These are phyloP conservation scores for Wasmannia auropunctata DNA, from an alignment of 1,140 invertebrate species.

Conservation along the genomic window DNA sequence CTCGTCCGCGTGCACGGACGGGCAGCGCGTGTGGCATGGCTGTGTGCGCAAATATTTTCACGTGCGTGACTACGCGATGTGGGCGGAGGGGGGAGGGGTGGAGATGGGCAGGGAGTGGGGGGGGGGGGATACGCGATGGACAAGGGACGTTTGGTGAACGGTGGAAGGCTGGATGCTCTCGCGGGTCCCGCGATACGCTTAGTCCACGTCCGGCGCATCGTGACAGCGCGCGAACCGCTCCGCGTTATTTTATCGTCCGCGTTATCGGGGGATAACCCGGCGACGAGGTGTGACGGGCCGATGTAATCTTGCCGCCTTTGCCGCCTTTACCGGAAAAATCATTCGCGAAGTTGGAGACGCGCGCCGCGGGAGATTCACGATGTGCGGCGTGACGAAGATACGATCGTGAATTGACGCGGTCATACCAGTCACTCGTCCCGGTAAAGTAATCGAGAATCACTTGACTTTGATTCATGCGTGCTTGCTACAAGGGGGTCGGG, in stretches of 20 bases:
- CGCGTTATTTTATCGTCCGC: neutral
- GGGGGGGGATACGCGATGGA: too few species aligned
- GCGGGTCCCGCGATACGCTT: constrained; percentile 2
- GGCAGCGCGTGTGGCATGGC: neutral
- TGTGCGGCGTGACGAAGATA: neutral
- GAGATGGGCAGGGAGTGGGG: too few species aligned
- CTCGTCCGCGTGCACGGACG: neutral
- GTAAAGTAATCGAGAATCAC: neutral
- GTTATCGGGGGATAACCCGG: constrained; percentile 8
- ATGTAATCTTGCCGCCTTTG: neutral
- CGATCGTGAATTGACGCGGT: neutral
- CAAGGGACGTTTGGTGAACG: constrained; percentile 1
- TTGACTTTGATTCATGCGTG: neutral
- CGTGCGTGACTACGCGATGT: constrained; percentile 11
- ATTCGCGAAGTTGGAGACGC: neutral
- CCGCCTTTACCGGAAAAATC: neutral
- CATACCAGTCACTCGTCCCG: neutral
- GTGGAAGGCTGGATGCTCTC: neutral
- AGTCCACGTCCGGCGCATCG: constrained; percentile 26
- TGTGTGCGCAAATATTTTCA: constrained; percentile 46
- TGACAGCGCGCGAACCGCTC: neutral
- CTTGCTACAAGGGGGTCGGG: neutral
- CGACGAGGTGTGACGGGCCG: neutral
- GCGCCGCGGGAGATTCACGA: neutral
- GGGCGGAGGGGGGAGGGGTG: neutral